Evolutionary conservation across 2,888 invertebrate species (phyloP), one percentile per base, ranked within the genome.

Genomic region (Amitus sp.): DNA sequence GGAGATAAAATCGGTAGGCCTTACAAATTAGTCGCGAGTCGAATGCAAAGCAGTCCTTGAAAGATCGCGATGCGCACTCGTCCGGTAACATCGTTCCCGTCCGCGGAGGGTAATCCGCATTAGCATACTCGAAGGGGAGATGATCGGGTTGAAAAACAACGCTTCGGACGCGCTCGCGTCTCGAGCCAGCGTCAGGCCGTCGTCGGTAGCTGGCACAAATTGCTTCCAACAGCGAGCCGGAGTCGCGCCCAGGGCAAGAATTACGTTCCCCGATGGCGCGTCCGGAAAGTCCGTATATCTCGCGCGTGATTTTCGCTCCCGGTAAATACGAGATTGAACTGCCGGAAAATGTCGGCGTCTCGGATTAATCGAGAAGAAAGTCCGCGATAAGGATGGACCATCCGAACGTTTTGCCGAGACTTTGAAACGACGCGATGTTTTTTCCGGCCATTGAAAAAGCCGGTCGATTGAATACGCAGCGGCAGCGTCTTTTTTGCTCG

Each of bases 31-130:
- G 57, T 62, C 50, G 53, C 53, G 33, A 52, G 34, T 45, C 23
- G 62, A 62, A 57, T 62, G 57, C 62, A 57, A 62, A 62, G 62
- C 49, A 43, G 57, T 62, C 62, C 62, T 62, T 57, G 49, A 62
- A 59, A 66, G 68, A 67, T 70, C 67, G 67, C 67, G 66, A 62
- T 58, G 67, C 63, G 66, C 67, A 66, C 65, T 51, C 37, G 37
- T 48, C 46, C 9, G 28, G 52, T 33, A 51, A 43, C 55, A 51
- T 47, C 55, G 52, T 61, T 52, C 56, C 56, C 40, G 47, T 43
- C 42, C 45, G 19, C 46, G 7, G 51, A 17, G 53, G 42, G 52
- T 55, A 52, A 59, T 58, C 52, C 58, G 56, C 62, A 70, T 70
- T 70, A 67, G 66, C 70, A 70, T 70, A 62, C 60, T 59, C 62